Percentiles rank a stretch among this genome's conserved stretches.
Evolutionary conservation across 2,797 vertebrate genomes (phyloP).

Genomic region (Megalops cyprinoides): DNA sequence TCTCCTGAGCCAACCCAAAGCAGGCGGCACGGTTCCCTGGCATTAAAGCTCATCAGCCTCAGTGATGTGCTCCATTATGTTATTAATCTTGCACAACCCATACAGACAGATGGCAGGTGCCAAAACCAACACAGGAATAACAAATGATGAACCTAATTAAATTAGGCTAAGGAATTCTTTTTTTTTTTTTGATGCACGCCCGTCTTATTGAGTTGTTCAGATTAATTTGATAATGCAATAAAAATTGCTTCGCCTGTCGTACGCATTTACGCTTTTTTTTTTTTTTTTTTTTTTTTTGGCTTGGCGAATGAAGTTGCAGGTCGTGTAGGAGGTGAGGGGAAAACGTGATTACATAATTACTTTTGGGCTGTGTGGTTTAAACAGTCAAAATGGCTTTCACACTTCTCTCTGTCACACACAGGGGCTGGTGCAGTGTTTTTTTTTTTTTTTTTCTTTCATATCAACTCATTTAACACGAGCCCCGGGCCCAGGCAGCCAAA

Average conservation of each 20-base stretch:
- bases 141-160: conserved; percentile 69
- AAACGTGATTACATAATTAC: conserved; percentile 63
- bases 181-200: conserved; percentile 60
- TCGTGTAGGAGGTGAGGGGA: conserved; percentile 50
- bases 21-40: not conserved
- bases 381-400: conserved; percentile 58
- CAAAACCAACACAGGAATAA: conserved; percentile 69
- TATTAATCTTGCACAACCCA: conserved; percentile 74
- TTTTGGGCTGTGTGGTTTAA: conserved; percentile 51
- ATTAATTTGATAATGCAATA: conserved; percentile 73
- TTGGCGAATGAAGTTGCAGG: conserved; percentile 16
- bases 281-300: conserved; percentile 26
- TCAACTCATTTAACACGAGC: conserved; percentile 23
- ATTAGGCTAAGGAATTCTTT: conserved; percentile 70
- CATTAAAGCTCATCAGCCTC: conserved; percentile 20
- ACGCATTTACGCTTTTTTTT: conserved; percentile 52
- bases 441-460: too few relatives aligned
- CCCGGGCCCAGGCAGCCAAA: not conserved
- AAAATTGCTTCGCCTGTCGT: conserved; percentile 47
- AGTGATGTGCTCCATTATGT: conserved; percentile 28
- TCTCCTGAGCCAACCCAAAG: conserved; percentile 1
- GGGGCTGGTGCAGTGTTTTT: not conserved
- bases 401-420: conserved; percentile 8
- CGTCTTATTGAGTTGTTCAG: conserved; percentile 68
- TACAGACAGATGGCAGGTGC: conserved; percentile 75